Percentiles rank a stretch among this genome's conserved stretches.
Evolutionary conservation across 2,888 invertebrate species (phyloP).

Genomic region (Hoplodrina ambigua): DNA sequence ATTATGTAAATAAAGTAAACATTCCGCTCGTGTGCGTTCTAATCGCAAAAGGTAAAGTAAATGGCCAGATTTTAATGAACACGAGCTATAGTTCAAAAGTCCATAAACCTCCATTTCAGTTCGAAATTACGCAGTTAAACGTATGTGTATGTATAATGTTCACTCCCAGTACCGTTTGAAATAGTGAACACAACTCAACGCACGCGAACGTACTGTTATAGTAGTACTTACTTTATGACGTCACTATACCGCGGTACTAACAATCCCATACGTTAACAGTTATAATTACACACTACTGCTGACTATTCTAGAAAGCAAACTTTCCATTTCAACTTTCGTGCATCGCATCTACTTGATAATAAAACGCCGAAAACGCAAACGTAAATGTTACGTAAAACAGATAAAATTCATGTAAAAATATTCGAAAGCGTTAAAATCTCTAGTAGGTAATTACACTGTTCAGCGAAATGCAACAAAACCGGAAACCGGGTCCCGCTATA

Average conservation of each 20-base stretch:
- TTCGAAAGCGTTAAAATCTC: constrained; percentile 57
- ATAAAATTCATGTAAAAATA: constrained; percentile 52
- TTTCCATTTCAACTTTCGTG: constrained; percentile 61
- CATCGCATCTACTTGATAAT: constrained; percentile 48
- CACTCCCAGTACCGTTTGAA: constrained; percentile 21
- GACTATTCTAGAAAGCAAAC: constrained; percentile 59
- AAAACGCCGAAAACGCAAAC: constrained; percentile 55
- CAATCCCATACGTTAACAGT: constrained; percentile 41
- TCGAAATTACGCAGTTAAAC: constrained; percentile 4
- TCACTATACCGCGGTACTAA: constrained; percentile 4
- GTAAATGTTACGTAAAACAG: constrained; percentile 55
- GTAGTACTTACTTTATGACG: constrained; percentile 28
- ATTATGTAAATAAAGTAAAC: constrained; percentile 33
- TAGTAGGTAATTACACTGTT: constrained; percentile 59
- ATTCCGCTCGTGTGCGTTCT: constrained; percentile 39
- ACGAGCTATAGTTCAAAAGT: constrained; percentile 9
- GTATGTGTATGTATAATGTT: constrained; percentile 2
- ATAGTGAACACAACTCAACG: not conserved
- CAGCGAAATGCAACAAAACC: constrained; percentile 69
- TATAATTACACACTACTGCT: constrained; percentile 43
- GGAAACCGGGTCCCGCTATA: constrained; percentile 75
- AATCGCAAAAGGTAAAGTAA: constrained; percentile 8
- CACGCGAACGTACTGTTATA: constrained; percentile 36
- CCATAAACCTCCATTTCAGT: not conserved
- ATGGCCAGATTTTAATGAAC: constrained; percentile 8